Evolutionary conservation across 2,113 vertebrate genomes (phyloP).

Genomic region (Catharus fuscescens): DNA sequence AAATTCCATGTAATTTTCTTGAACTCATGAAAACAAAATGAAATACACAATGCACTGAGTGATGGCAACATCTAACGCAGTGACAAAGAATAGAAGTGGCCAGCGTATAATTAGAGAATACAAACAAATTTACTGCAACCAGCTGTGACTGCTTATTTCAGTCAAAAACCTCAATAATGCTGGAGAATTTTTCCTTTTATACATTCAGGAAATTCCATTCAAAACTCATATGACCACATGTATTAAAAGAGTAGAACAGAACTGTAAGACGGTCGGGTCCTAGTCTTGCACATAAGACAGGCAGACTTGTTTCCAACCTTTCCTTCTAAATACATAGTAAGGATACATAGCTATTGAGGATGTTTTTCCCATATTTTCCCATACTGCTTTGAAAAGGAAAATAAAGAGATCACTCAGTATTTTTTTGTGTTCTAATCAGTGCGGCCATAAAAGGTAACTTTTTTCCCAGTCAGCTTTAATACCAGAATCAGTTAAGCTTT

Average conservation of each 20-base stretch:
- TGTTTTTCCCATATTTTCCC: background rate
- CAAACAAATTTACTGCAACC: background rate
- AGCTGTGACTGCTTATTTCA: background rate
- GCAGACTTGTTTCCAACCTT: background rate
- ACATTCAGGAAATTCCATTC: background rate
- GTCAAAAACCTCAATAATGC: background rate
- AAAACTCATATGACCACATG: background rate
- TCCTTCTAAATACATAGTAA: background rate
- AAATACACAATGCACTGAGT: constrained; percentile 46
- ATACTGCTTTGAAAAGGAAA: background rate
- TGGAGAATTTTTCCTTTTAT: background rate
- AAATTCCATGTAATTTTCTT: background rate
- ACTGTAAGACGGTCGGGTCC: background rate
- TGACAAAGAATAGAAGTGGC: background rate
- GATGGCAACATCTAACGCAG: constrained; percentile 30
- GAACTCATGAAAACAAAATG: constrained; percentile 60
- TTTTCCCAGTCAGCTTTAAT: background rate
- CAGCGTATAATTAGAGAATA: background rate
- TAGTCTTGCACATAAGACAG: background rate
- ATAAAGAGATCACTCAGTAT: background rate
- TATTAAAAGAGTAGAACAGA: background rate
- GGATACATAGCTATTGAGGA: background rate
- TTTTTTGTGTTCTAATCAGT: background rate
- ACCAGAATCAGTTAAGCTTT: constrained; percentile 8
- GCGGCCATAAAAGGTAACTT: background rate